Evolutionary conservation across 2,888 invertebrate genomes (phyloP).

Genomic region (Neocrepidodera transversa): DNA sequence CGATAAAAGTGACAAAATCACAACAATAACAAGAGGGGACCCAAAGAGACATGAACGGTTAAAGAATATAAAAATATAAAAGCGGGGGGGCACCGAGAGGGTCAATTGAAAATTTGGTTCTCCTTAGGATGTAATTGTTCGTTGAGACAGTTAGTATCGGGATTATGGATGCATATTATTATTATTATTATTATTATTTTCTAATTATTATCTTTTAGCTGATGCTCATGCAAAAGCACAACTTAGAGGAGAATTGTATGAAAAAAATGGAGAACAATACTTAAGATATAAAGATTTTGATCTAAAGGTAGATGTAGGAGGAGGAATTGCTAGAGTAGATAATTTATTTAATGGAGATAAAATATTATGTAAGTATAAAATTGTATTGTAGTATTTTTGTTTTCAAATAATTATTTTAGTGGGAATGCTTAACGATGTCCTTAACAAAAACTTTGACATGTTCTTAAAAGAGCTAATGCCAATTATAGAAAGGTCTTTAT

Average conservation of each 20-base stretch:
- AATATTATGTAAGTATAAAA: conserved; percentile 58
- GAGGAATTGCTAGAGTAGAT: conserved; percentile 61
- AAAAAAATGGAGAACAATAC: conserved; percentile 59
- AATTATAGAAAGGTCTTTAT: conserved; percentile 62
- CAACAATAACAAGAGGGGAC: no score
- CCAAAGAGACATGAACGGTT: no score
- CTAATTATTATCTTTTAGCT: no score
- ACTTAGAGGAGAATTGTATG: conserved; percentile 52
- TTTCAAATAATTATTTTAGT: conserved; percentile 49
- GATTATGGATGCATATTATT: no score
- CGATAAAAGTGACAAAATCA: no score
- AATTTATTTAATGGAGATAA: conserved; percentile 66
- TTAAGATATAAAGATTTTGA: conserved; percentile 59
- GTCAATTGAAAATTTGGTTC: no score
- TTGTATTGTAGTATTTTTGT: neutral
- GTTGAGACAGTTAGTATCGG: no score
- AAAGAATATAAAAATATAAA: no score
- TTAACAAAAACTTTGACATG: conserved; percentile 65
- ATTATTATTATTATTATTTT: no score
- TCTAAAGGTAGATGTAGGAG: conserved; percentile 61
- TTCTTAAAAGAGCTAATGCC: conserved; percentile 65
- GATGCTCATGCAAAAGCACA: conserved; percentile 48
- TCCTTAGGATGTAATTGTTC: no score
- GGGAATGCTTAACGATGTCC: conserved; percentile 64
- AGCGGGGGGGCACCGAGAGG: no score